Conservation (phyloP, 53 echinoderm and acorn worm species). For the Temnopleurus reevesii region DNA sequence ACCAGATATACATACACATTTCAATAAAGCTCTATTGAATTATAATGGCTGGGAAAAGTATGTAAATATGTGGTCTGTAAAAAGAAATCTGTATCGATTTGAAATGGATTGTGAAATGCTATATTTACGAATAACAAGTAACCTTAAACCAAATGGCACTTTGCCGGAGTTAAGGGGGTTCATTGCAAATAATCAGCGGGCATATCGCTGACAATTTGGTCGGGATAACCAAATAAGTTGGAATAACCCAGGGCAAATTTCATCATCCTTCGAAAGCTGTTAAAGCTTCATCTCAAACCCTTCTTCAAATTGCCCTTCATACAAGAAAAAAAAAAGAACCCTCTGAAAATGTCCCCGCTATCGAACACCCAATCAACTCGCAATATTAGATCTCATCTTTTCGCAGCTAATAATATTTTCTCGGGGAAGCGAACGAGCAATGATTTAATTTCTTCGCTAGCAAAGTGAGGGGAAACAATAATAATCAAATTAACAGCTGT, state of each 20-base stretch:
- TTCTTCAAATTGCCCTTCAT: constrained; percentile 34
- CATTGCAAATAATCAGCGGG: constrained; percentile 47
- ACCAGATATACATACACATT: too few relatives aligned
- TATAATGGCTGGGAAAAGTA: not conserved
- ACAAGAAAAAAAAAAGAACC: constrained; percentile 27
- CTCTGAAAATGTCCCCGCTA: constrained; percentile 41
- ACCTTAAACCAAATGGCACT: constrained; percentile 12
- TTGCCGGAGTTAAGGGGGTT: constrained; percentile 7
- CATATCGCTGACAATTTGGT: constrained; percentile 37
- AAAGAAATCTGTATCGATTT: constrained; percentile 34
- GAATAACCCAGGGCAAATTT: constrained; percentile 47
- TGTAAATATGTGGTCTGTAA: not conserved
- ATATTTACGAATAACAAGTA: not conserved
- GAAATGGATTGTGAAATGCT: constrained; percentile 14
- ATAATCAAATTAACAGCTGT: constrained; percentile 64
- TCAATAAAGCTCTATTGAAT: not conserved
- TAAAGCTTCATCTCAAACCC: constrained; percentile 26
- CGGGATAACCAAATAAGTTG: constrained; percentile 44
- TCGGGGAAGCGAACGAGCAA: constrained; percentile 48
- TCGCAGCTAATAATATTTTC: constrained; percentile 61
- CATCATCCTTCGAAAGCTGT: constrained; percentile 43
- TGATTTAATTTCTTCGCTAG: constrained; percentile 55
- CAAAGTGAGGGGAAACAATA: constrained; percentile 59
- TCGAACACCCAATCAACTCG: constrained; percentile 40
- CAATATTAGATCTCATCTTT: constrained; percentile 58